Base-by-base conservation (phyloP, 2,888 invertebrate genomes). In the Dicycla oo region DNA sequence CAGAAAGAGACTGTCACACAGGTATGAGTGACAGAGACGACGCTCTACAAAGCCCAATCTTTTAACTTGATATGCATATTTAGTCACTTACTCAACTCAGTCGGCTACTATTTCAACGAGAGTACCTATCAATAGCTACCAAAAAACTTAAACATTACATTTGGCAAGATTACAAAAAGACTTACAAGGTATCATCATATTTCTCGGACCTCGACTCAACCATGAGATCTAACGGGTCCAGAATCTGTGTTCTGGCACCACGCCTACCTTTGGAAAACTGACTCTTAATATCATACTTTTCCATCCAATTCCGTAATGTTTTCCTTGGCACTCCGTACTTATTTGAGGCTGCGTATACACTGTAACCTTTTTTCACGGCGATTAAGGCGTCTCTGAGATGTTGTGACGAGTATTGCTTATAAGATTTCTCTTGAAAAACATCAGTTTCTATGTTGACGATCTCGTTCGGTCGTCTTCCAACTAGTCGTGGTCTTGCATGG, bases 251-350 rank as follows among this genome's bases (percentile, higher is more conserved):
- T 54, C 95, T 88, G 0, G 94, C 86, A 0, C 96, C 96, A 1
- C 96, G 93, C 1, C 96, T 88, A 0, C 96, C 96, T 84, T 96
- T 95, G 0, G 96, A 96, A 82, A 96, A 96, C 87, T 96, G 96
- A 82, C 96, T 96, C 85, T 96, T 96, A 47, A 96, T 96, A 84
- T 96, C 96, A 76, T 96, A 96, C 73, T 96, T 96, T 67, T 96
- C 96, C 96, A 96, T 96, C 96, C 96, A 96, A 88, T 96, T 96
- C 69, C 96, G 87, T 38, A 96, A 88, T 43, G 96, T 96, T 72
- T 96, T 96, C 86, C 96, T 91, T 3, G 96, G 96, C 38, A 96
- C 96, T 0, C 96, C 96, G 75, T 94, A 96, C 56, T 96, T 96
- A 74, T 96, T 96, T 0, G 96, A 96, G 0, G 96, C 96, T 0